phyloP scores from a whole-genome alignment of 2,888 invertebrate genomes.

The Brachyptera risi region DNA sequence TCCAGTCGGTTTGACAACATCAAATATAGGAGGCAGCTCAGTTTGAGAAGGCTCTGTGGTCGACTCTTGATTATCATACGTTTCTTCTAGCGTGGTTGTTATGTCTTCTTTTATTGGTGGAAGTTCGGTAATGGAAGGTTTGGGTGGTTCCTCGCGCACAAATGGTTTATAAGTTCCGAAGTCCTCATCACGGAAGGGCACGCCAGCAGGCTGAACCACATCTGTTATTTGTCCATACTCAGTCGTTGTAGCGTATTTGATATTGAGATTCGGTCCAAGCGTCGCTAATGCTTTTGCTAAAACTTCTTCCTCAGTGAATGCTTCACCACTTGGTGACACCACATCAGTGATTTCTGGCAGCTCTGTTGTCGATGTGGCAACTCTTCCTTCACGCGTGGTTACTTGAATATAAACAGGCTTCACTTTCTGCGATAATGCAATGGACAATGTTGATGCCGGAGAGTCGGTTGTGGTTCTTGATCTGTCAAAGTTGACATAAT shows the following conservation, averaged over 20 bases:
- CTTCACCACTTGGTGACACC: background rate
- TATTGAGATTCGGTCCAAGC: slow-evolving; percentile 7
- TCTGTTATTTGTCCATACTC: background rate
- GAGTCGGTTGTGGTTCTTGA: background rate
- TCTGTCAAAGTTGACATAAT: background rate
- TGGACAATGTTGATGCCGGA: slow-evolving; percentile 5
- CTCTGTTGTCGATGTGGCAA: background rate
- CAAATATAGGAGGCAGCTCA: background rate
- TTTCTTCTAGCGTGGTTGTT: background rate
- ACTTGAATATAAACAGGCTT: slow-evolving; percentile 14
- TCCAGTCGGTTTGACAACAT: background rate
- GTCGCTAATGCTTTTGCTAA: slow-evolving; percentile 5
- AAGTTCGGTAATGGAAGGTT: background rate
- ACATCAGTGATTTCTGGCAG: background rate
- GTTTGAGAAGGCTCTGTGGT: background rate
- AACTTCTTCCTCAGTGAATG: slow-evolving; percentile 5
- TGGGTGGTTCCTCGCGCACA: background rate
- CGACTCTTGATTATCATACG: background rate
- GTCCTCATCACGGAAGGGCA: background rate
- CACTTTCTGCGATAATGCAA: slow-evolving; percentile 13
- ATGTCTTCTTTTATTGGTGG: slow-evolving; percentile 4
- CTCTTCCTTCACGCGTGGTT: background rate
- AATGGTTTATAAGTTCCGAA: background rate
- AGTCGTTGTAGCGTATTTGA: slow-evolving; percentile 7
- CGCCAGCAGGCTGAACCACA: background rate